Percentiles rank a stretch among this genome's conserved stretches.
These are phyloP conservation scores for Sprattus sprattus DNA, from an alignment of 2,113 vertebrate genomes.

Conservation along the genomic window DNA sequence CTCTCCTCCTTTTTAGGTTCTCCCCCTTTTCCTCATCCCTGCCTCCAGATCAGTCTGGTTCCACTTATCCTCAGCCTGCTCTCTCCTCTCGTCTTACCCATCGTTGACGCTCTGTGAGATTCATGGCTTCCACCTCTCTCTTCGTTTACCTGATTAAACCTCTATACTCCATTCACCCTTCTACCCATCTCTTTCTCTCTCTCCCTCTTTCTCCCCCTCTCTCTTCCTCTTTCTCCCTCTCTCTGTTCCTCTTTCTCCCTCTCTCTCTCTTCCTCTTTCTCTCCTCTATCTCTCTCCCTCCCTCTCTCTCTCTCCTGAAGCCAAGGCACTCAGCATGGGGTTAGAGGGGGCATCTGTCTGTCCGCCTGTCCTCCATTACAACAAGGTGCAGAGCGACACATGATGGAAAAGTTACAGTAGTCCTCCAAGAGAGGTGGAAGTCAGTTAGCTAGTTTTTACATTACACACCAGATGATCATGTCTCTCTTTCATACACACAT, in stretches of 20 bases:
- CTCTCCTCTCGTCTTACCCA: neutral
- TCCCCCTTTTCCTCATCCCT: neutral
- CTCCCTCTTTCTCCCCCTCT: neutral
- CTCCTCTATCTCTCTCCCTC: neutral
- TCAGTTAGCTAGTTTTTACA: neutral
- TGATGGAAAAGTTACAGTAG: neutral
- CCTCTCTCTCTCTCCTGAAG: slow-evolving; percentile 11
- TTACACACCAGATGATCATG: neutral
- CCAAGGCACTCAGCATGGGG: neutral
- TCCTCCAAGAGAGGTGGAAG: neutral
- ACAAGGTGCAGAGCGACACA: neutral
- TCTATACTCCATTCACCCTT: neutral
- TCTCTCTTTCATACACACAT: too few species aligned
- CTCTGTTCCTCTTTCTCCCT: neutral
- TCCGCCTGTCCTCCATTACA: neutral
- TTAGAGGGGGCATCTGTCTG: slow-evolving; percentile 15
- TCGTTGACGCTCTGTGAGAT: neutral
- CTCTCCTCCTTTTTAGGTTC: neutral
- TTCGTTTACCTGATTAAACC: too few species aligned
- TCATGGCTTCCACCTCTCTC: neutral
- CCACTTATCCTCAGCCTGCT: neutral
- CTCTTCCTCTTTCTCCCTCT: neutral
- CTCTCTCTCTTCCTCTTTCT: neutral
- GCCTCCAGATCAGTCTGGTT: neutral
- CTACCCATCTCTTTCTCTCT: slow-evolving; percentile 11